phyloP scores from a whole-genome alignment of 2,888 invertebrate genomes.

The Conus canariensis region DNA sequence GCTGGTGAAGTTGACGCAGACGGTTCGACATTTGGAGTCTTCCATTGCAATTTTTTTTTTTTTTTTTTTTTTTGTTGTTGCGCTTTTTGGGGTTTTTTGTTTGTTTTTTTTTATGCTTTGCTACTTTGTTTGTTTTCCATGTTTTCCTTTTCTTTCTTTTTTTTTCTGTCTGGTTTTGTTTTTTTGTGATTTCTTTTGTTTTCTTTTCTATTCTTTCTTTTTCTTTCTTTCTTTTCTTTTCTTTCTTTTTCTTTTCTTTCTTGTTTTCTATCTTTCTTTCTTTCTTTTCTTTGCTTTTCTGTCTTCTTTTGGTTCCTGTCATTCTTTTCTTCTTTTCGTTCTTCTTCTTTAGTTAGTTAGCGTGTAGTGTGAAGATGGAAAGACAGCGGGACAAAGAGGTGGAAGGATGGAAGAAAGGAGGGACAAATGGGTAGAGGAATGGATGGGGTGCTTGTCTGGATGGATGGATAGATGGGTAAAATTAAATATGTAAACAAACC shows the following conservation, averaged over 20 bases:
- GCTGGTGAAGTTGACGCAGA: too few relatives aligned
- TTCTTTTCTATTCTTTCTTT: slow-evolving; percentile 1
- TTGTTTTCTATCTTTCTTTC: background rate
- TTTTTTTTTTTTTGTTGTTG: background rate
- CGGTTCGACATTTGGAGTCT: too few relatives aligned
- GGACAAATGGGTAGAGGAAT: too few relatives aligned
- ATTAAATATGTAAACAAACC: too few relatives aligned
- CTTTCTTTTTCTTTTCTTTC: background rate
- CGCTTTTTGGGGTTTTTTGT: background rate
- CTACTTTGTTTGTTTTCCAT: background rate
- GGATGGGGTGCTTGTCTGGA: too few relatives aligned
- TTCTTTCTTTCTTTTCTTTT: background rate
- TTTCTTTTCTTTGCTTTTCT: background rate
- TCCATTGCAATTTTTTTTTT: background rate
- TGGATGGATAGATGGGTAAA: too few relatives aligned
- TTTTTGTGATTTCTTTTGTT: background rate
- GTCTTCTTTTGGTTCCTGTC: background rate
- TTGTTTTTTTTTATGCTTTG: background rate
- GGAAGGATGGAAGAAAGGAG: too few relatives aligned
- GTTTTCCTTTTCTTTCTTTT: background rate
- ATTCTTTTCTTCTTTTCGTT: background rate
- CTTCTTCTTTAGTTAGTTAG: background rate
- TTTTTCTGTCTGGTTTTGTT: background rate
- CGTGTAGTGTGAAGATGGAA: too few relatives aligned
- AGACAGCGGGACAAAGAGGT: too few relatives aligned